Conservation (phyloP, 2,113 vertebrate species). For the Macrotis lagotis region DNA sequence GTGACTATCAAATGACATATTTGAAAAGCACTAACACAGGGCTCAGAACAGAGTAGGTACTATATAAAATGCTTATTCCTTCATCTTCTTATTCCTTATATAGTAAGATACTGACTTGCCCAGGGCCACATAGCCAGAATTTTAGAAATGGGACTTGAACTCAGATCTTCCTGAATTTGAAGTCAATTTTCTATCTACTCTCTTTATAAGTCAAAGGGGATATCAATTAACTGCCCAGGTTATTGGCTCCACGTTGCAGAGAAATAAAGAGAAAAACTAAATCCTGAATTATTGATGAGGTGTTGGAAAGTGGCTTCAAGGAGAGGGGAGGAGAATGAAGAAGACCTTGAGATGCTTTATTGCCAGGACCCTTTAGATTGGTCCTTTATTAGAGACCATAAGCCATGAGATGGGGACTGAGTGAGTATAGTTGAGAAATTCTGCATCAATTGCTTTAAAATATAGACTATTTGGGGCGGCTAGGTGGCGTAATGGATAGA, state of each 20-base stretch:
- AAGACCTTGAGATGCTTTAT: background rate
- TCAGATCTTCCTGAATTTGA: background rate
- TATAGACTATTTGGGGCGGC: constrained; percentile 20
- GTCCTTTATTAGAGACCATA: constrained; percentile 4
- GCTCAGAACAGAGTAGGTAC: too few species aligned
- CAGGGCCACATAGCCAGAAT: background rate
- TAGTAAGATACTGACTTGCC: background rate
- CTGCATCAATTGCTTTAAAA: background rate
- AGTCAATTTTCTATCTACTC: background rate
- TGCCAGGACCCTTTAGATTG: constrained; percentile 9
- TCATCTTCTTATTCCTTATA: too few species aligned
- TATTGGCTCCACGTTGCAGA: constrained; percentile 22
- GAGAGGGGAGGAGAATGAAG: background rate
- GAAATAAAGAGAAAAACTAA: background rate
- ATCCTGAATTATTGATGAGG: background rate
- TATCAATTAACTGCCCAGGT: constrained; percentile 7
- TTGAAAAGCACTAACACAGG: too few species aligned
- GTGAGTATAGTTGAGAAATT: background rate
- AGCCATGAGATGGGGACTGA: background rate
- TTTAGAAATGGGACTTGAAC: background rate
- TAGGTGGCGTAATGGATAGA: too few species aligned
- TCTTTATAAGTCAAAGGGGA: constrained; percentile 43
- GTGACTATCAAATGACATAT: background rate
- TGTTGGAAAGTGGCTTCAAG: background rate
- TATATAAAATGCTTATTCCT: too few species aligned